Conservation (phyloP, 2,113 vertebrate genomes). For the Poicephalus gulielmi region DNA sequence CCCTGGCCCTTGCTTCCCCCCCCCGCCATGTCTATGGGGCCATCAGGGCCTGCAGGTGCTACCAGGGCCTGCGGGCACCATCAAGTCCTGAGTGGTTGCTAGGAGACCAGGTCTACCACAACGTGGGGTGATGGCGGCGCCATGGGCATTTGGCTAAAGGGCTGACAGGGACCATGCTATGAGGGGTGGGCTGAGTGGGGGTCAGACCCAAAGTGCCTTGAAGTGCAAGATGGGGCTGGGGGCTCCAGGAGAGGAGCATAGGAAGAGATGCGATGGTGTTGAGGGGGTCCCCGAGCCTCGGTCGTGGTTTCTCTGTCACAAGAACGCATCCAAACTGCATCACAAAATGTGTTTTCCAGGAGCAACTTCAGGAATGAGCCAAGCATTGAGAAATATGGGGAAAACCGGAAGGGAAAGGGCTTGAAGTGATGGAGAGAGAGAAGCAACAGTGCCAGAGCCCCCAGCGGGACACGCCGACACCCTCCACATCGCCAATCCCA, state of each 20-base stretch:
- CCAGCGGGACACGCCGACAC: not conserved
- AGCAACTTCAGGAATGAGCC: rapidly evolving
- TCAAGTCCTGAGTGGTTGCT: rapidly evolving
- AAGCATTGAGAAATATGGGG: rapidly evolving
- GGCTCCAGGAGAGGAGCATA: not conserved
- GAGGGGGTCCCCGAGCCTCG: rapidly evolving
- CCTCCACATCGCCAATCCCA: not conserved
- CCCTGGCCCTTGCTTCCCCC: rapidly evolving
- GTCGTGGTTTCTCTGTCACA: not conserved
- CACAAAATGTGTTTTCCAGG: not conserved
- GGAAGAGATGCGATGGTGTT: rapidly evolving
- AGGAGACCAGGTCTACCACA: not conserved
- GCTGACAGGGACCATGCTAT: rapidly evolving
- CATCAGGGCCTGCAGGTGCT: not conserved
- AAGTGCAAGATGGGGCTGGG: not conserved
- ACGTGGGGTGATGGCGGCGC: not conserved
- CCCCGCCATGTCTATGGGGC: rapidly evolving
- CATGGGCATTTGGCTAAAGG: rapidly evolving
- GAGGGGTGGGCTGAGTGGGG: not conserved
- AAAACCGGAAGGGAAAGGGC: rapidly evolving
- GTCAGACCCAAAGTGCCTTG: not conserved
- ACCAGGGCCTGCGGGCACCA: rapidly evolving
- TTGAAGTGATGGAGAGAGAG: not conserved
- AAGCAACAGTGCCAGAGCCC: not conserved
- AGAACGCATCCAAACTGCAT: rapidly evolving